phyloP scores from a whole-genome alignment of 2,797 vertebrate genomes.

The Coccyzus lansbergi region DNA sequence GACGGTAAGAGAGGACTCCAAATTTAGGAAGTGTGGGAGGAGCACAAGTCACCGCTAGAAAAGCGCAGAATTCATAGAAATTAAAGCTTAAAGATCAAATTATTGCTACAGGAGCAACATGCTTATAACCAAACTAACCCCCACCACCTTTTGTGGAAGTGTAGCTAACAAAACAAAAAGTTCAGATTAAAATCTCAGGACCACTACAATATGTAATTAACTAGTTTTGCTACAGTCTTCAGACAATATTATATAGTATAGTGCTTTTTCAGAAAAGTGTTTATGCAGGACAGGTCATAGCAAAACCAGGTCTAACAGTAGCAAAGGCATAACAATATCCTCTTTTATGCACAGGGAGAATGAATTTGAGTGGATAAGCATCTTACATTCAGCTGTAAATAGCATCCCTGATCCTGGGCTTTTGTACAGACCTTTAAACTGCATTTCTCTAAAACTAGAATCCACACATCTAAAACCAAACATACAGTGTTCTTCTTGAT shows the following conservation, averaged over 20 bases:
- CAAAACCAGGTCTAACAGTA: neutral
- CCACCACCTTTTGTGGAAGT: fast-evolving
- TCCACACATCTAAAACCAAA: neutral
- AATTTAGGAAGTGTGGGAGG: slow-evolving; percentile 77
- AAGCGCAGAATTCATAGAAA: neutral
- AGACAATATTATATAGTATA: neutral
- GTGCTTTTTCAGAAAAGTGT: neutral
- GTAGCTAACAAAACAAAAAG: neutral
- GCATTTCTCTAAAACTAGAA: neutral
- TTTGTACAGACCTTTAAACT: slow-evolving; percentile 17
- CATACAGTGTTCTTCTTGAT: neutral
- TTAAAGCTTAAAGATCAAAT: neutral
- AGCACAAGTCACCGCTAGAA: slow-evolving; percentile 83
- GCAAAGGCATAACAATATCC: neutral
- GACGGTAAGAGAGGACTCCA: slow-evolving; percentile 76
- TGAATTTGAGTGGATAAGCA: slow-evolving; percentile 19
- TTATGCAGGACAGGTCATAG: neutral
- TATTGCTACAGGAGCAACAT: neutral
- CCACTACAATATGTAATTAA: neutral
- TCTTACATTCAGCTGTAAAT: slow-evolving; percentile 39
- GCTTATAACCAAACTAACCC: neutral
- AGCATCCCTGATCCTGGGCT: slow-evolving; percentile 38
- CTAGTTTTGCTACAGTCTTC: neutral
- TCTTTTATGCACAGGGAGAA: neutral
- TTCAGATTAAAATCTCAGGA: neutral